Evolutionary conservation across 2,888 invertebrate species (phyloP).

Genomic region (Acleris literana): DNA sequence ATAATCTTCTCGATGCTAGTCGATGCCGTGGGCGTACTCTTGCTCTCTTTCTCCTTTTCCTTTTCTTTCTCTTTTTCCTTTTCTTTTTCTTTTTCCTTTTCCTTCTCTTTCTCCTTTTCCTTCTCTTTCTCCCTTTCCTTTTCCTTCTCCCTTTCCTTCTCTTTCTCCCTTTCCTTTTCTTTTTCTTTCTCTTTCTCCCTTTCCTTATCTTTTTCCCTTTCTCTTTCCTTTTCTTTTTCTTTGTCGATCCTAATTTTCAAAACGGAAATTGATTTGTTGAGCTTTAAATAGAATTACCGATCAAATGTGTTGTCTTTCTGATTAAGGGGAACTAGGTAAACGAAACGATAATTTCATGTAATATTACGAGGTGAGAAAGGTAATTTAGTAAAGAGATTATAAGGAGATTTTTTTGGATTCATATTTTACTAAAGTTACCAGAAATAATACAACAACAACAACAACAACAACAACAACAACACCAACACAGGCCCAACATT

Average conservation of each 20-base stretch:
- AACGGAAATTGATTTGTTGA: not conserved
- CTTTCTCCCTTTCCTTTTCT: conserved; percentile 47
- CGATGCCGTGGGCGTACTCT: conserved; percentile 48
- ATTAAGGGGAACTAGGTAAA: too few species aligned
- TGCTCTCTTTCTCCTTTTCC: conserved; percentile 49
- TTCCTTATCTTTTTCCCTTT: conserved; percentile 49
- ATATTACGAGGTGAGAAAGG: too few species aligned
- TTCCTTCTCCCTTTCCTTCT: conserved; percentile 50
- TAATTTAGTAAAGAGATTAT: too few species aligned
- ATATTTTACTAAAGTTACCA: too few species aligned
- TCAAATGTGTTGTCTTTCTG: not conserved
- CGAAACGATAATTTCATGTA: too few species aligned
- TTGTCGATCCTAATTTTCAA: conserved; percentile 38
- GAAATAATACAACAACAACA: too few species aligned
- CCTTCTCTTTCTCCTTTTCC: conserved; percentile 38
- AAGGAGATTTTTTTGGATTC: too few species aligned
- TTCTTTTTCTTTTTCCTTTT: conserved; percentile 48
- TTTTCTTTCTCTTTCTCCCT: conserved; percentile 55
- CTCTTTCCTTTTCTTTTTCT: conserved; percentile 50
- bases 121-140: conserved; percentile 49
- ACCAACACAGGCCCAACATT: too few species aligned
- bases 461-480: too few species aligned
- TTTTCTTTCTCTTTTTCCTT: conserved; percentile 52
- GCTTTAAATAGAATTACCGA: not conserved
- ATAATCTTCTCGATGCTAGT: conserved; percentile 67